These are phyloP conservation scores for Mycalesis mineus DNA, from an alignment of 2,888 invertebrate genomes.

Conservation along the genomic window DNA sequence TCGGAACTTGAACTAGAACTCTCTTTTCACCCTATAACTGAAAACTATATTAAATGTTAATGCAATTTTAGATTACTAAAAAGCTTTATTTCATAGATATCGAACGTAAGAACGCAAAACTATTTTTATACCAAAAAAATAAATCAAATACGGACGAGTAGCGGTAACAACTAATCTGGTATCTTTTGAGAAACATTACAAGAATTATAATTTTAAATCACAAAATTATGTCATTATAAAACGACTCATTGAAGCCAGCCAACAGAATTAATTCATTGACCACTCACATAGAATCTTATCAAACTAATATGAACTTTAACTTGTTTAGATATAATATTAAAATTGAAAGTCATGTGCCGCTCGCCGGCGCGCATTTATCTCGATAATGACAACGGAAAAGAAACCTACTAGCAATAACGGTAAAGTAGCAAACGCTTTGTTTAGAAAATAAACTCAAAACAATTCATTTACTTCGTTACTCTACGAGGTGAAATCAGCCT, in stretches of 20 bases:
- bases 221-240: conserved; percentile 7
- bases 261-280: conserved; percentile 27
- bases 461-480: conserved; percentile 2
- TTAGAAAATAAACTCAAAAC: background rate
- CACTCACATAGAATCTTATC: conserved; percentile 22
- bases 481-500: background rate
- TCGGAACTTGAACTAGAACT: no score
- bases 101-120: no score
- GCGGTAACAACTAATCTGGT: background rate
- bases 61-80: no score
- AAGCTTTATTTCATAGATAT: no score
- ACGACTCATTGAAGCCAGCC: background rate
- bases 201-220: background rate
- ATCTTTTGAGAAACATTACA: background rate
- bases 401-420: background rate
- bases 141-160: no score
- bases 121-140: no score
- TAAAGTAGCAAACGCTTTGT: background rate
- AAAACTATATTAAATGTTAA: no score
- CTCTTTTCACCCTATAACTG: no score
- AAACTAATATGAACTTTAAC: conserved; percentile 27
- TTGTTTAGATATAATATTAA: conserved; percentile 15
- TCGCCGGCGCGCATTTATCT: conserved; percentile 6
- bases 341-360: conserved; percentile 19
- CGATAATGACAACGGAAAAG: background rate